Base-by-base conservation (phyloP, 2,888 invertebrate species). In the Brachynemurus nebulosus region DNA sequence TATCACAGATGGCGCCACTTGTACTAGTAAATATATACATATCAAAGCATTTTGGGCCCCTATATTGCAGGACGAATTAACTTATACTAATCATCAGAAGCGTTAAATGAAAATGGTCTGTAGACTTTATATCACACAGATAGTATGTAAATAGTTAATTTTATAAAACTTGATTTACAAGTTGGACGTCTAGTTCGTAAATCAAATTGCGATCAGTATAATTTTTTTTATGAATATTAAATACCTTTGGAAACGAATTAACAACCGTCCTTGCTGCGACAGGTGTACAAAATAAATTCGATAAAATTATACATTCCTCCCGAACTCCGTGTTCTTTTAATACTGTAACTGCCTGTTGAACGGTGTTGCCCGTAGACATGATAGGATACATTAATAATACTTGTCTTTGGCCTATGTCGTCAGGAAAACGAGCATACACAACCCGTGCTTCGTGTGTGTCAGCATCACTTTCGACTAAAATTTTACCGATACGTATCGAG, bases 311-410 rank as follows among this genome's bases (percentile, higher is more conserved):
- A 56, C 92, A 86, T 49, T 86, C 86, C 65, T 96, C 95, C 48
- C 80, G 78, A 1, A 97, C 97, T 11, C 86, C 85, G 59, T 96
- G 93, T 55, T 96, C 93, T 50, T 88, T 86, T 27, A 98, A 67
- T 0, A 96, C 92, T 57, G 88, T 85, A 1, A 97, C 88, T 0
- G 97, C 95, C 68, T 82, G 80, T 54, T 79, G 81, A 5, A 97
- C 93, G 37, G 97, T 97, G 61, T 95, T 96, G 2, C 98, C 97
- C 0, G 95, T 93, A 49, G 93, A 92, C 91, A 98, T 93, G 45
- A 97, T 97, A 8, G 97, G 97, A 66, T 98, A 98, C 90, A 98
- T 93, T 3, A 98, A 73, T 36, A 98, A 70, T 33, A 97, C 92
- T 57, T 81, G 80, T 54, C 97, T 71, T 42, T 80, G 74, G 0